phyloP scores from a whole-genome alignment of 1,140 invertebrate species.

The Leptonema lineaticorne region DNA sequence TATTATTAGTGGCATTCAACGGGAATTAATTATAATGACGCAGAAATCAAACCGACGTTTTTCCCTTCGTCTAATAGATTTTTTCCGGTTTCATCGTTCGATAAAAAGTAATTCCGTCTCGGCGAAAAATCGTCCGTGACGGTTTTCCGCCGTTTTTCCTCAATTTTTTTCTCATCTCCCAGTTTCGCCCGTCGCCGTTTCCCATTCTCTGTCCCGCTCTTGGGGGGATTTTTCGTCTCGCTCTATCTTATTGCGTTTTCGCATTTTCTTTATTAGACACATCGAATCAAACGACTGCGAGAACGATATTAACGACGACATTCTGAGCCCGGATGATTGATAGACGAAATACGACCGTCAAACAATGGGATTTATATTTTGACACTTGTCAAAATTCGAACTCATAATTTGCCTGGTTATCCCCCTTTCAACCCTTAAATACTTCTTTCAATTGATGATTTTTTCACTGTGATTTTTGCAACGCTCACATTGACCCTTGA shows the following conservation, averaged over 20 bases:
- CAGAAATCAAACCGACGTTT: neutral
- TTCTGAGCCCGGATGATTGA: constrained; percentile 11
- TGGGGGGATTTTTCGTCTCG: neutral
- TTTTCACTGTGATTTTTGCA: no score
- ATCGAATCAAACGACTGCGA: neutral
- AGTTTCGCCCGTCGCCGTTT: no score
- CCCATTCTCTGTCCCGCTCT: neutral
- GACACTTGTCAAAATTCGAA: constrained; percentile 17
- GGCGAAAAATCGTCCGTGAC: neutral
- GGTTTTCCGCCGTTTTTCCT: no score
- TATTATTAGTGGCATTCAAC: no score
- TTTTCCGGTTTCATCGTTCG: neutral
- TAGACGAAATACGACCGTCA: constrained; percentile 9
- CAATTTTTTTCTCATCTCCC: no score
- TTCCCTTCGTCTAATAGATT: neutral
- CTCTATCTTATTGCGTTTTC: neutral
- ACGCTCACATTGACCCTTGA: no score
- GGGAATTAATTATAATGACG: neutral
- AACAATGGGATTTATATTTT: constrained; percentile 22
- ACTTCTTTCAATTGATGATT: no score
- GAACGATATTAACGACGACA: neutral
- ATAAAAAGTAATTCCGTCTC: no score
- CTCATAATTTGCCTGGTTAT: constrained; percentile 9
- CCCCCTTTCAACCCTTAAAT: neutral
- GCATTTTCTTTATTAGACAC: neutral